These are phyloP conservation scores for Pyralis farinalis DNA, from an alignment of 2,888 invertebrate species.

Conservation along the genomic window DNA sequence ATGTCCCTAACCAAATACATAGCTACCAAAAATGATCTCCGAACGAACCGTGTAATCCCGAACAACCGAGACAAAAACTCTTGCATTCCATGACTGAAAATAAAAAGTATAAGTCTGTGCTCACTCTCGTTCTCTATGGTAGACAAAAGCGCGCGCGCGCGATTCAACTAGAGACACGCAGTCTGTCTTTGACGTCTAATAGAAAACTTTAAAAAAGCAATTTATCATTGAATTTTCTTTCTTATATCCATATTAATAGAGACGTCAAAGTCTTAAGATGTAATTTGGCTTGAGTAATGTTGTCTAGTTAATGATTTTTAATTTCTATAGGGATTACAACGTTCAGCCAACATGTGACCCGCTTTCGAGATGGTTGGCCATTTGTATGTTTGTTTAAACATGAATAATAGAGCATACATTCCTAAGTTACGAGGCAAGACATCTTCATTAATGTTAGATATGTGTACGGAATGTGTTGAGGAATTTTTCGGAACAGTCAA, in stretches of 20 bases:
- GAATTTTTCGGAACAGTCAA: neutral
- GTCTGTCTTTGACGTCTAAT: conserved; percentile 46
- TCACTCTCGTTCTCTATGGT: conserved; percentile 42
- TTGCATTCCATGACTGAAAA: conserved; percentile 40
- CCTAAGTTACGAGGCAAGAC: neutral
- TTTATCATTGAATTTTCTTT: conserved; percentile 44
- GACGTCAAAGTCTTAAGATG: conserved; percentile 20
- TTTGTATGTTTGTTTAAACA: conserved; percentile 25
- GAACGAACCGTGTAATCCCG: conserved; percentile 22
- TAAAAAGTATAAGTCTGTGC: conserved; percentile 30
- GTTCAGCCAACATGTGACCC: conserved; percentile 36
- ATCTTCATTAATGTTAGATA: neutral
- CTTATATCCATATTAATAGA: conserved; percentile 12
- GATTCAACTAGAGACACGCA: conserved; percentile 43
- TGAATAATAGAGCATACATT: conserved; percentile 17
- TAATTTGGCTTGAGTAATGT: conserved; percentile 45
- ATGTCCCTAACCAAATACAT: conserved; percentile 16
- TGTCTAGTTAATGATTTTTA: conserved; percentile 49
- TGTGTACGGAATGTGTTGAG: neutral
- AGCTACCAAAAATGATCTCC: conserved; percentile 8
- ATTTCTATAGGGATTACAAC: conserved; percentile 60
- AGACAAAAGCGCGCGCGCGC: conserved; percentile 41
- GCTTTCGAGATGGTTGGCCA: conserved; percentile 24
- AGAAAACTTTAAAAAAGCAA: conserved; percentile 32
- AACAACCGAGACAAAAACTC: conserved; percentile 23